Conservation (phyloP, 2,888 invertebrate species). For the Macropis europaea region DNA sequence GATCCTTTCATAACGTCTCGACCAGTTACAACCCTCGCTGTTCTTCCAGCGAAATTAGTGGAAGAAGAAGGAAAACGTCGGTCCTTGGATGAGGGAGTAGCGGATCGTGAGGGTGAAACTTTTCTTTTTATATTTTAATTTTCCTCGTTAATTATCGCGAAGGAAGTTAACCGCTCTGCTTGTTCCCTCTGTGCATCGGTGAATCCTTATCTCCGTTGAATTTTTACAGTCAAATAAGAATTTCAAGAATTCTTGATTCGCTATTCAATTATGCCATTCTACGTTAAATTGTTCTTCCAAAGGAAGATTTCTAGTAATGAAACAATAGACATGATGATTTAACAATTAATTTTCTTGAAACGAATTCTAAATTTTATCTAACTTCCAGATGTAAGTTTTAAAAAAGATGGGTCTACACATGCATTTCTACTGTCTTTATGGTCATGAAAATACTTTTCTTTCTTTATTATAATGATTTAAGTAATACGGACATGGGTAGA, state of each 20-base stretch:
- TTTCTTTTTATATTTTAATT: slow-evolving; percentile 33
- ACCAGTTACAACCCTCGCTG: slow-evolving; percentile 56
- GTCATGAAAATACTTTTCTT: too few species aligned
- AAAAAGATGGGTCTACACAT: too few species aligned
- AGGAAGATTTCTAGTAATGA: background rate
- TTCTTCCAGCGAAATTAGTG: slow-evolving; percentile 53
- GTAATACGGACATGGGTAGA: too few species aligned
- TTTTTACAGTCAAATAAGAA: slow-evolving; percentile 14
- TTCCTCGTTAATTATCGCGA: slow-evolving; percentile 40
- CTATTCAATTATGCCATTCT: slow-evolving; percentile 8
- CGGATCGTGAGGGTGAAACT: slow-evolving; percentile 27
- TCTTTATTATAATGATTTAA: too few species aligned
- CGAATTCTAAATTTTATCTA: too few species aligned
- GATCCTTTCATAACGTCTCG: slow-evolving; percentile 54
- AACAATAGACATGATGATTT: background rate
- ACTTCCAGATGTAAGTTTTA: too few species aligned
- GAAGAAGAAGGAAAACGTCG: slow-evolving; percentile 29
- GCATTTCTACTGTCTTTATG: too few species aligned
- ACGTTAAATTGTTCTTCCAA: background rate
- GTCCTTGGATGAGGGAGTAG: slow-evolving; percentile 17
- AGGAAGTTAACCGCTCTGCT: slow-evolving; percentile 26
- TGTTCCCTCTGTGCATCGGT: background rate
- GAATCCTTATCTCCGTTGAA: slow-evolving; percentile 19
- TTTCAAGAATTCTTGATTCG: slow-evolving; percentile 1
- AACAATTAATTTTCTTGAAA: too few species aligned